Evolutionary conservation across 2,113 vertebrate species (phyloP), one percentile per base, ranked within the genome.

Genomic region (Lagopus muta): DNA sequence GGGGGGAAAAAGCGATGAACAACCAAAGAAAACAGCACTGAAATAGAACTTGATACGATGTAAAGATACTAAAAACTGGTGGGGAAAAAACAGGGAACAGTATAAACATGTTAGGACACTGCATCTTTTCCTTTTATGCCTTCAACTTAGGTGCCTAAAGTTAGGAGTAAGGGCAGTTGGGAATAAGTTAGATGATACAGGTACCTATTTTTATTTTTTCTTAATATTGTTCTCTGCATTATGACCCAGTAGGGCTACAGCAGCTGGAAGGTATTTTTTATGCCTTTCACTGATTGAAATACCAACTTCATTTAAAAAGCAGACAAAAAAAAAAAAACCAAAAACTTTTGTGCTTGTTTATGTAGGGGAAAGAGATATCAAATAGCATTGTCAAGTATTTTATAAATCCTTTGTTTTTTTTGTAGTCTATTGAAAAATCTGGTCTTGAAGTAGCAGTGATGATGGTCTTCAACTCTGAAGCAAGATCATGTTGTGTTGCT

Each of bases 341-440:
- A 73, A 78, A 58, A 69, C 2, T 11, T 70, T 75, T 38, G 2
- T 84, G 70, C 90, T 95, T 88, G 54, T 90, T 88, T 74, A 28
- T 82, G 4, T 60, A 40, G 27, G 28, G 14, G 3, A 54, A 5
- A 54, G 18, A 73, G 6, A 22, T 43, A 34, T 14, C 57, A 74
- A 47, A 92, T 21, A 12, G 20, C 18, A 11, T n/a, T n/a, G 32
- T 30, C 30, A 20, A 80, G 22, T 74, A 64, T 43, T 90, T 77
- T 60, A 34, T 10, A 57, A 43, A n/a, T 28, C 14, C 5, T 66
- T 66, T 69, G 15, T 85, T 50, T 47, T 7, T 60, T 75, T 81
- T 84, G 19, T 76, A 75, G 34, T 43, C 72, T 1, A 25, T 6
- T 21, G 25, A 47, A 66, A 67, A 84, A 64, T 79, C 8, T 81